Base-by-base conservation (phyloP, 2,888 invertebrate species). In the Caenorhabditis japonica region DNA sequence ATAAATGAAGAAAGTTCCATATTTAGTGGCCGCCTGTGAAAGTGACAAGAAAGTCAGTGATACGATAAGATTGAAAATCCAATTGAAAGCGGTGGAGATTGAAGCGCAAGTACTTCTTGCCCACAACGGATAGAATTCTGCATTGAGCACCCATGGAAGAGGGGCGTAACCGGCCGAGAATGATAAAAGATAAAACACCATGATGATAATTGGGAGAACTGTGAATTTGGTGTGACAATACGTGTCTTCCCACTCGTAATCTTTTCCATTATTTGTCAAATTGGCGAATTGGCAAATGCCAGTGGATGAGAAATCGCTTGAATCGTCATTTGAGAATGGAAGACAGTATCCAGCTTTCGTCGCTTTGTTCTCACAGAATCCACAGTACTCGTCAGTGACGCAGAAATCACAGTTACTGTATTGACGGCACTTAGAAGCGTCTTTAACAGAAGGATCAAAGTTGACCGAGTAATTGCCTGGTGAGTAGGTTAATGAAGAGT, bases 121-220 rank as follows among this genome's bases (percentile, higher is more conserved):
- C 90, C 90, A 90, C 33, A 89, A 83, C 0, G 90, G 90, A 79
- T 90, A 91, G 56, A 91, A 90, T 83, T 91, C 90, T 3, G 90
- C 89, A 82, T 90, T 91, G 55, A 90, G 88, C 4, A 90, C 90
- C 91, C 90, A 91, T 1, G 90, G 90, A 88, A 90, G 90, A 2
- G 90, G 90, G 5, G 90, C 90, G 85, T 90, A 89, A 83, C 82
- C 83, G 25, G 74, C 68, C 7, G 80, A 72, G 51, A 83, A 83
- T 4, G 73, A 68, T 4, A 75, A 41, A 21, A 82, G 56, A 51
- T 85, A 85, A 46, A 85, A 60, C 23, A 85, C 82, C 83, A 85
- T 85, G 41, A 85, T 74, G 34, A 84, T 75, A 55, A 85, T 85
- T 0, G 85, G 85, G 27, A 81, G 84, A 81, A 83, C 88, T 87